Conservation (phyloP, 35 echinoderm and acorn worm species). For the Diadema setosum region DNA sequence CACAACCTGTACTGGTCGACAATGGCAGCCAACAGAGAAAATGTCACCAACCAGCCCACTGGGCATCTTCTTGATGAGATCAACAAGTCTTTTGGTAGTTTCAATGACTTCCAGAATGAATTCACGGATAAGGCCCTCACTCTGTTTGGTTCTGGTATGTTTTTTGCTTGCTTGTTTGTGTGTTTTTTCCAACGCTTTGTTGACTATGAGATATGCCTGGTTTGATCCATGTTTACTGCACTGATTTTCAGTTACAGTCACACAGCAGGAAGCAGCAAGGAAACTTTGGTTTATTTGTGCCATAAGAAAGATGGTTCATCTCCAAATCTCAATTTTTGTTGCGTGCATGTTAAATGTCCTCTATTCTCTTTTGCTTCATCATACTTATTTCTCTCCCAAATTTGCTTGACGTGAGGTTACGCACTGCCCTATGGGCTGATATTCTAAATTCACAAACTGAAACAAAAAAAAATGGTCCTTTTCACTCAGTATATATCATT, state of each 20-base stretch:
- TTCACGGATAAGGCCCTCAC: conserved; percentile 39
- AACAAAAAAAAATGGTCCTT: no score
- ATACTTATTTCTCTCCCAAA: no score
- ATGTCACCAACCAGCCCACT: conserved; percentile 26
- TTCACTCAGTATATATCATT: no score
- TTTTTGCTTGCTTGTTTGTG: no score
- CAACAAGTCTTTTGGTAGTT: conserved; percentile 53
- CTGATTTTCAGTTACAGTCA: not conserved
- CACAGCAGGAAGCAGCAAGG: not conserved
- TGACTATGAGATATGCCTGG: not conserved
- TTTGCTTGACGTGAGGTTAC: no score
- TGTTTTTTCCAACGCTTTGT: not conserved
- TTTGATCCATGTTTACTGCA: not conserved
- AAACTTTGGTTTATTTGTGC: no score
- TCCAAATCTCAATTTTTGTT: no score
- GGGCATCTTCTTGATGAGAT: conserved; percentile 28
- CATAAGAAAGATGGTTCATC: no score
- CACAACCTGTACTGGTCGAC: conserved; percentile 74
- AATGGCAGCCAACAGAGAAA: conserved; percentile 45
- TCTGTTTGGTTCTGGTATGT: conserved; percentile 72
- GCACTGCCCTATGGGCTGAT: no score
- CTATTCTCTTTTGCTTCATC: no score
- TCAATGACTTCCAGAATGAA: conserved; percentile 38
- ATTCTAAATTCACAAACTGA: no score
- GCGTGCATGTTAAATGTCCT: no score